A percentile compares a stretch with the other conserved stretches of the same genome.
These are phyloP conservation scores for Bolinopsis microptera DNA, from an alignment of 37 sponge, comb jelly and placozoan species.

Conservation along the genomic window DNA sequence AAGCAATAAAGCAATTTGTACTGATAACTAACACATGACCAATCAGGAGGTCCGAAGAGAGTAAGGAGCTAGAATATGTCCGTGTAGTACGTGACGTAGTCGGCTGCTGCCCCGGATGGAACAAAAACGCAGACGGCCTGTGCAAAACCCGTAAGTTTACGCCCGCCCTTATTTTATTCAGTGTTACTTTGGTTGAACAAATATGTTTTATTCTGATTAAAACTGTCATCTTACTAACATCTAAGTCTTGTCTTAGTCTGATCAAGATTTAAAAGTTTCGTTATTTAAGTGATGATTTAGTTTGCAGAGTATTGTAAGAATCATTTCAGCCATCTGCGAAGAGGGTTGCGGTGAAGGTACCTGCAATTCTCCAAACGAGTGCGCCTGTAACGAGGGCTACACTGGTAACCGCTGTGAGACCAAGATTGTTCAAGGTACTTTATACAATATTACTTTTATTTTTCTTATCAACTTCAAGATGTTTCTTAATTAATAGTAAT, in stretches of 20 bases:
- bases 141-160: not conserved
- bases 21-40: no score
- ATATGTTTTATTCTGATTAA: no score
- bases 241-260: no score
- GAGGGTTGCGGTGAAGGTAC: not conserved
- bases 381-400: not conserved
- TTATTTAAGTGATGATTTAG: no score
- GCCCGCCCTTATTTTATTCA: not conserved
- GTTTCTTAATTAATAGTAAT: no score
- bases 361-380: constrained; percentile 50
- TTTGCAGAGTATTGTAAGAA: no score
- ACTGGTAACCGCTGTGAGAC: constrained; percentile 41
- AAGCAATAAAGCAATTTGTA: no score
- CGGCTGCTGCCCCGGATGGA: constrained; percentile 33
- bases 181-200: no score
- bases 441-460: no score
- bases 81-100: constrained; percentile 2
- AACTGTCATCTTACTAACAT: no score
- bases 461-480: no score
- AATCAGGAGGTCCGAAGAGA: constrained; percentile 21
- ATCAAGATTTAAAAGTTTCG: no score
- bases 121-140: not conserved
- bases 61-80: not conserved
- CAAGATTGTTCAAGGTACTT: not conserved
- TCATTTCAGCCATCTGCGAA: constrained; percentile 40